Evolutionary conservation across 2,888 invertebrate species (phyloP), one percentile per base, ranked within the genome.

Genomic region (Troides helena): DNA sequence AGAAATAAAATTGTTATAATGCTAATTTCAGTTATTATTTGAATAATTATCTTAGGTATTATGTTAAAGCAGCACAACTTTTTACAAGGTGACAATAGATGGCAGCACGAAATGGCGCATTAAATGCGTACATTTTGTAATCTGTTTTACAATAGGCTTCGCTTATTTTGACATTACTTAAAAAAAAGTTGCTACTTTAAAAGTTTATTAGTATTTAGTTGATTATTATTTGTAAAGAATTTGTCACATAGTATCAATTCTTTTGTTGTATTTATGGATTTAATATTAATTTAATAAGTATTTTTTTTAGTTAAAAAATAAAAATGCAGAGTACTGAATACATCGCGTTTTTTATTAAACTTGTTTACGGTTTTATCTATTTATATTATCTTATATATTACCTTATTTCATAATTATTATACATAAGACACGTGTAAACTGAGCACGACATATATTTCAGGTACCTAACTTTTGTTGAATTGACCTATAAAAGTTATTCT

Each of bases 91-190:
- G 14, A 60, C 67, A 71, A 77, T 72, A 90, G 89, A 85, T 86
- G 88, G 86, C 89, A 83, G 79, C 78, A 78, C 74, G 12, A 50
- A 23, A 17, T 12, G 36, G 53, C 63, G 67, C 66, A 77, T 75
- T 76, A 82, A 86, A 80, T 84, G 84, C 86, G 85, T 87, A 86
- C 82, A 83, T 84, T 86, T 83, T 79, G 74, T 70, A 76, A 77
- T 81, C 82, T 80, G 78, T 75, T 80, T 81, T 80, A 72, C 75
- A 71, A 73, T 70, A 72, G 12, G 71, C 79, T 79, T 77, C 80
- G 81, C 76, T 75, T 69, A 73, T 74, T 80, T 81, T 86, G 89
- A 88, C 87, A 76, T 82, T 77, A 76, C 14, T 39, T 23, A n/a
- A 0, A 0, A 0, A 21, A 3, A 56, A 77, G 80, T 82, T 87